A percentile compares a stretch with the other conserved stretches of the same genome.
Conservation (phyloP, 2,888 invertebrate genomes). For the Acronicta leporina region DNA sequence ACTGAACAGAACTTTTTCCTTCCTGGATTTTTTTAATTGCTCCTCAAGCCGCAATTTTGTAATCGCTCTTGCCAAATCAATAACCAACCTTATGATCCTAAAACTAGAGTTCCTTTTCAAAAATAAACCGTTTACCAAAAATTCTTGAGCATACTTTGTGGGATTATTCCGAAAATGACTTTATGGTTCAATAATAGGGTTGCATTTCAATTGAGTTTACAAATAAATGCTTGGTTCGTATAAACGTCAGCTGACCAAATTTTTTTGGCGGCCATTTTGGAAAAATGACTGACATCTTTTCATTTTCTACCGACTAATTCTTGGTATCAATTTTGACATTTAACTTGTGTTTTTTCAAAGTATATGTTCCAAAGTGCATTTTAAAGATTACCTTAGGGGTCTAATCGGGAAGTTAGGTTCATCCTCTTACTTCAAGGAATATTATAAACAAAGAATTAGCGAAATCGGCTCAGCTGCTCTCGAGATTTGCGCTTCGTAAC, state of each 20-base stretch:
- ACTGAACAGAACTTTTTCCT: slow-evolving; percentile 41
- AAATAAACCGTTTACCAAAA: neutral
- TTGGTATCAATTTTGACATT: slow-evolving; percentile 45
- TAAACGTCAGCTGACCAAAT: neutral
- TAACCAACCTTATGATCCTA: neutral
- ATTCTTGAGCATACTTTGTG: neutral
- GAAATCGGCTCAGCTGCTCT: too few species aligned
- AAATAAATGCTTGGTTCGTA: slow-evolving; percentile 14
- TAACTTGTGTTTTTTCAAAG: slow-evolving; percentile 10
- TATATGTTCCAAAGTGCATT: neutral
- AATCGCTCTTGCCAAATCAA: slow-evolving; percentile 11
- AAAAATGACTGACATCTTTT: slow-evolving; percentile 58
- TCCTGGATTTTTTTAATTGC: slow-evolving; percentile 68
- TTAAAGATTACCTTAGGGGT: too few species aligned
- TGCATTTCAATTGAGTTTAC: neutral
- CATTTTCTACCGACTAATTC: slow-evolving; percentile 53
- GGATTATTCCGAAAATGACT: neutral
- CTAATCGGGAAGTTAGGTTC: too few species aligned
- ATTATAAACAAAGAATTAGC: too few species aligned
- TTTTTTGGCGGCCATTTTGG: slow-evolving; percentile 58
- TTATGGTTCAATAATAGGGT: rapidly evolving
- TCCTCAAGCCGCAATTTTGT: slow-evolving; percentile 25
- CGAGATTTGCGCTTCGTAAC: too few species aligned
- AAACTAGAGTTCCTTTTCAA: neutral
- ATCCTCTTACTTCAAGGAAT: too few species aligned